A percentile compares a stretch with the other conserved stretches of the same genome.
Evolutionary conservation across 2,888 invertebrate genomes (phyloP).

Genomic region (Ditula angustiorana): DNA sequence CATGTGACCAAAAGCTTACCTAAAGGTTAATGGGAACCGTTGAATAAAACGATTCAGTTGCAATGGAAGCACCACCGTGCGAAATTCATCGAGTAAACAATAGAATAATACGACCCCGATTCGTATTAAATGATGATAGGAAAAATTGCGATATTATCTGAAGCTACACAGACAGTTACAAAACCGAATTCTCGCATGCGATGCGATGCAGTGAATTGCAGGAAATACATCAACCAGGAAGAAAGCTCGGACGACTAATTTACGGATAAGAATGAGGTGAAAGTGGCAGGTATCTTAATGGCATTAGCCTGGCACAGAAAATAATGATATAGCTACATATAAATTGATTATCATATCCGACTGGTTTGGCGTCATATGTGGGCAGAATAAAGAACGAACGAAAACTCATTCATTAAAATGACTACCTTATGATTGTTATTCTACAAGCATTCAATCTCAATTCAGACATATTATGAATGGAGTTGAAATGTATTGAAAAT

Average conservation of each 20-base stretch:
- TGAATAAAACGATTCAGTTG: not conserved
- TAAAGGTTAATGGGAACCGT: not conserved
- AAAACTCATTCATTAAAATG: constrained; percentile 5
- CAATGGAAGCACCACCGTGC: constrained; percentile 10
- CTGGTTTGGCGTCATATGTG: constrained; percentile 57
- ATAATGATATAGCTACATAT: constrained; percentile 2
- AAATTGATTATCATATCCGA: constrained; percentile 59
- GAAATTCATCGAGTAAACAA: constrained; percentile 23
- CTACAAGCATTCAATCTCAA: constrained; percentile 1
- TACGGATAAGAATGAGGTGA: constrained; percentile 54
- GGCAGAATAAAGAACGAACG: constrained; percentile 46
- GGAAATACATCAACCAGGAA: constrained; percentile 26
- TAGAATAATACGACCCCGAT: constrained; percentile 6
- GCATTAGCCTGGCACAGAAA: constrained; percentile 22
- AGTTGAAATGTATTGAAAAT: not conserved
- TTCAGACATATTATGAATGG: constrained; percentile 10
- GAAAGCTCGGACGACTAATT: constrained; percentile 27
- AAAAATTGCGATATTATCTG: constrained; percentile 5
- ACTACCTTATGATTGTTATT: not conserved
- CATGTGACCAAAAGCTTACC: not conserved
- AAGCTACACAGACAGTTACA: constrained; percentile 12
- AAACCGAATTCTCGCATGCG: constrained; percentile 14
- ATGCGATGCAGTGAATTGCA: constrained; percentile 6
- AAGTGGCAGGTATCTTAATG: constrained; percentile 49
- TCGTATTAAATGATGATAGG: constrained; percentile 3